Evolutionary conservation across 2,797 vertebrate species (phyloP), one percentile per base, ranked within the genome.

Genomic region (Anguilla obscura): DNA sequence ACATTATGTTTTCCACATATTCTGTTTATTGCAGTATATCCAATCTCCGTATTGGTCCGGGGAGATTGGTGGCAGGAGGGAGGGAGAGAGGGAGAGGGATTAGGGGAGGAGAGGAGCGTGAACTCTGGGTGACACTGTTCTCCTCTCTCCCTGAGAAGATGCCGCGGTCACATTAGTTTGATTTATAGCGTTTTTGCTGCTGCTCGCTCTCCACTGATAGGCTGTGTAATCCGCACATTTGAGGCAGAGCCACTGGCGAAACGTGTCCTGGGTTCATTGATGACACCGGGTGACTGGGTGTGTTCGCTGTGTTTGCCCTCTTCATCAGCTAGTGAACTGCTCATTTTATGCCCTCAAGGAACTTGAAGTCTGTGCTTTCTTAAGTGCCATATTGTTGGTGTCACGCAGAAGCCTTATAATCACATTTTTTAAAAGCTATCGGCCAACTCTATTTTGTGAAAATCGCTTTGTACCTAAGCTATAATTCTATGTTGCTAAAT

Each of bases 91-190:
- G 45, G 45, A 33, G 85, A 54, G 66, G 27, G 45, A 50, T 85
- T 85, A 87, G 74, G 58, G 52, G 87, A 87, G 83, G 83, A 58
- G 54, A 30, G 50, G 87, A 88, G 89, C 76, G 84, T 91, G 92
- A 92, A 89, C 91, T 89, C 60, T 48, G 86, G 84, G 86, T 92
- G 91, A 92, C 90, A 89, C 86, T 85, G 66, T 18, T 30, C 76
- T 87, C 85, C 91, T 88, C 30, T 33, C 89, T 80, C 52, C 89
- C 66, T 89, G 89, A 86, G 90, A 92, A 91, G 88, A 40, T 88
- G 89, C 86, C 36, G 86, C 88, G 89, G 90, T 92, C 90, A 90
- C 92, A 89, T 94, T 92, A 88, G 89, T 89, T 84, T 90, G 89
- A 93, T 87, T 90, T 87, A 92, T 91, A 12, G 89, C 89, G 30